Evolutionary conservation across 1,140 invertebrate species (phyloP).

Genomic region (Habropoda laboriosa): DNA sequence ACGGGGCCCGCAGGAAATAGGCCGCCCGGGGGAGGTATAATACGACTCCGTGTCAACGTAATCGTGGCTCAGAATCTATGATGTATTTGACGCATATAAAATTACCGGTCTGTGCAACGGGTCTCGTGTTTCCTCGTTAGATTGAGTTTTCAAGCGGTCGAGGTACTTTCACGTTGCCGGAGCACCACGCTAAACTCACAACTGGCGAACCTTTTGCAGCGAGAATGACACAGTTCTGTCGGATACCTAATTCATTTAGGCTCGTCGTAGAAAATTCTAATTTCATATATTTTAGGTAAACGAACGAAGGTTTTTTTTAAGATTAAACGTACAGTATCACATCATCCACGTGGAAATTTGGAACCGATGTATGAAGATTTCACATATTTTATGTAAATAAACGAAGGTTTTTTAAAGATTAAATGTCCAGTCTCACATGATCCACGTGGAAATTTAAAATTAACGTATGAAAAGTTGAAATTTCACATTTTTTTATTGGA

Average conservation of each 20-base stretch:
- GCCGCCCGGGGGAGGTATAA: conserved; percentile 34
- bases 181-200: conserved; percentile 27
- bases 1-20: conserved; percentile 42
- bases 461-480: no score
- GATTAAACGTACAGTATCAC: no score
- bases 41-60: conserved; percentile 43
- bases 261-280: no score
- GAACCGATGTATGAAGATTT: no score
- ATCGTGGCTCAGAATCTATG: conserved; percentile 42
- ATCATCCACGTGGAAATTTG: no score
- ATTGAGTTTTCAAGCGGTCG: conserved; percentile 48
- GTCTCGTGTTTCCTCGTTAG: conserved; percentile 51
- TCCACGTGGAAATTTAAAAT: no score
- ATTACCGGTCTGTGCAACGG: conserved; percentile 43
- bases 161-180: conserved; percentile 45
- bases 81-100: conserved; percentile 48
- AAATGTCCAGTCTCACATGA: no score
- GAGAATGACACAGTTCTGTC: not conserved
- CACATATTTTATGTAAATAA: no score
- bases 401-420: no score
- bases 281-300: no score
- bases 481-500: no score
- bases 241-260: not conserved
- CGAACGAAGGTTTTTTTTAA: no score
- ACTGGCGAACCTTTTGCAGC: not conserved